Evolutionary conservation across 2,888 invertebrate genomes (phyloP), one percentile per base, ranked within the genome.

Genomic region (Microplitis deprimator): DNA sequence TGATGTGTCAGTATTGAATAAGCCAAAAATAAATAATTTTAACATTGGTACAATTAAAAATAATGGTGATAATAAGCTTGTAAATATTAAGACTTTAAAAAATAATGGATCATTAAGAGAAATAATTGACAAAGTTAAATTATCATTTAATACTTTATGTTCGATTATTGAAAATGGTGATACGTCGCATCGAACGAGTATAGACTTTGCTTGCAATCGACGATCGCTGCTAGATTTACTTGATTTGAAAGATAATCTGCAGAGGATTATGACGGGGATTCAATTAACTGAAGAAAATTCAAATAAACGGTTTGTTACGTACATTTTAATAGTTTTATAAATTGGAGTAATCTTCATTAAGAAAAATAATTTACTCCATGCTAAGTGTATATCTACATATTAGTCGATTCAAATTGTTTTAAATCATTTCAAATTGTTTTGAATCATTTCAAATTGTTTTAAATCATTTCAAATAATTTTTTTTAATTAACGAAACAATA

Each of bases 101-200:
- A 60, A 68, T 20, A 59, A 73, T 13, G n/a, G 67, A 20, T 13
- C 68, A 65, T 68, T 78, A 5, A 77, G 70, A 59, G 72, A 74
- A 7, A 78, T 79, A 16, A 61, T 81, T 13, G 68, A 77, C 13
- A 77, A 78, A 65, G 68, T 81, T 10, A 77, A 74, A 73, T 50
- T 73, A 38, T 79, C 78, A 5, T 40, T 79, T 4, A 73, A 79
- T 10, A 81, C 78, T n/a, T 60, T 81, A 10, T 79, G 78, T 29
- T 75, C 78, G 5, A 68, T 78, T 6, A 78, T 79, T 16, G 71
- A 81, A 10, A 29, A 74, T 2, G 64, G 16, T 16, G 10, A 73
- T 41, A 39, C 40, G 10, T 41, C 29, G 1, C 1, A 50, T 29
- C 2, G 8, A 13, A 50, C 70, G 59, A 62, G 17, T 17, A 10